These are phyloP conservation scores for Yponomeuta cagnagella DNA, from an alignment of 2,888 invertebrate species.

Conservation along the genomic window DNA sequence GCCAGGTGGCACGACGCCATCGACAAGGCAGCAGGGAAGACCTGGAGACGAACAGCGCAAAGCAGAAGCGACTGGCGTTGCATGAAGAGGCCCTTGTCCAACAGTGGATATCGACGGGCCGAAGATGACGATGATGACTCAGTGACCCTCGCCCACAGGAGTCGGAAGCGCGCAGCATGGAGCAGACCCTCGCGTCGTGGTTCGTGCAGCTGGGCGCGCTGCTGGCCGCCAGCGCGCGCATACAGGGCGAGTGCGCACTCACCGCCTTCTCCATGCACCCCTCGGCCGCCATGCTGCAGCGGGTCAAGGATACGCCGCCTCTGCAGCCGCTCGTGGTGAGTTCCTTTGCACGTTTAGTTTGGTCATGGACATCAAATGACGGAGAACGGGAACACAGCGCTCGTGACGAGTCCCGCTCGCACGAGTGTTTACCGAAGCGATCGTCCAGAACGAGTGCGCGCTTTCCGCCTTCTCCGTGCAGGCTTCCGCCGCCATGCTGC, in stretches of 20 bases:
- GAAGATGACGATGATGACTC: no score
- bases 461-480: constrained; percentile 85
- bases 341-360: neutral
- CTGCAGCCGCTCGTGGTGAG: constrained; percentile 25
- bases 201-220: constrained; percentile 79
- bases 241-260: constrained; percentile 81
- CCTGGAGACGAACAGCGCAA: no score
- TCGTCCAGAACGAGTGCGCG: constrained; percentile 80
- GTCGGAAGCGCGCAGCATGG: constrained; percentile 71
- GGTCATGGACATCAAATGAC: no score
- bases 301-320: constrained; percentile 60
- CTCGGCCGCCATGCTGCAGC: constrained; percentile 74
- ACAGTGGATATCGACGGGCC: no score
- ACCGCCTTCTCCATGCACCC: constrained; percentile 87
- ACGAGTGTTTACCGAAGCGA: no score
- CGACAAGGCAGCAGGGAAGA: no score
- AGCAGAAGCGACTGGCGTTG: no score
- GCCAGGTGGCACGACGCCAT: no score
- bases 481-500: constrained; percentile 78
- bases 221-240: constrained; percentile 74
- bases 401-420: no score
- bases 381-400: no score
- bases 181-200: constrained; percentile 72
- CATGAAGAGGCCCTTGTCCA: no score
- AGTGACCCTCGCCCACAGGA: constrained; percentile 46